These are phyloP conservation scores for Sesamia nonagrioides DNA, from an alignment of 1,140 invertebrate genomes.

Conservation along the genomic window DNA sequence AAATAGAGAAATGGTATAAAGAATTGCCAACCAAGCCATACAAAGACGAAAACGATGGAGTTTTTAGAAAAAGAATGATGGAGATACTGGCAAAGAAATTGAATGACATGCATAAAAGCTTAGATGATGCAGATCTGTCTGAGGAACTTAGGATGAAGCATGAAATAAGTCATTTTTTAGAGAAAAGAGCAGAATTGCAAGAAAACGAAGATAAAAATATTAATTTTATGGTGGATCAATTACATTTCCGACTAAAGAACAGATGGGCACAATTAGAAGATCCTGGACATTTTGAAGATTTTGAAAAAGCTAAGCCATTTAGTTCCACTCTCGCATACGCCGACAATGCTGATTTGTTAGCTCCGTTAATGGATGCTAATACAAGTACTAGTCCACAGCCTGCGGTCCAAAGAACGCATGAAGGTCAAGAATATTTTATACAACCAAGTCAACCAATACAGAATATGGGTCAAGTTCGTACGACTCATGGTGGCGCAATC, in stretches of 20 bases:
- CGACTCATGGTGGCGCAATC: not conserved
- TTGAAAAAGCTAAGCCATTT: not conserved
- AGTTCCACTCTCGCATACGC: slow-evolving; percentile 27
- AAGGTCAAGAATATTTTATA: not conserved
- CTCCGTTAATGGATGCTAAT: slow-evolving; percentile 10
- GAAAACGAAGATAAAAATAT: slow-evolving; percentile 58
- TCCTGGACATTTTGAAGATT: not conserved
- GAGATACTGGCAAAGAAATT: slow-evolving; percentile 65
- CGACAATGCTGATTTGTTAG: not conserved
- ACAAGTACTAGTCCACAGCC: not conserved
- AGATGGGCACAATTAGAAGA: not conserved
- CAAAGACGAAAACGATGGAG: slow-evolving; percentile 54
- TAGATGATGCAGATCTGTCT: slow-evolving; percentile 29
- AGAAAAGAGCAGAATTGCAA: slow-evolving; percentile 55
- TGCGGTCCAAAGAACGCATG: not conserved
- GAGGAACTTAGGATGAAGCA: slow-evolving; percentile 57
- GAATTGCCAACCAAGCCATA: slow-evolving; percentile 61
- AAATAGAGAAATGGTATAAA: slow-evolving; percentile 71
- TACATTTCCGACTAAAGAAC: slow-evolving; percentile 57
- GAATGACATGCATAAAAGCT: slow-evolving; percentile 59
- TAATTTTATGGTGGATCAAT: slow-evolving; percentile 63
- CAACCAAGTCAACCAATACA: not conserved
- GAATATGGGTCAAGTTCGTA: not conserved
- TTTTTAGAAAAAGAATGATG: slow-evolving; percentile 58
- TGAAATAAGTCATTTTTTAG: slow-evolving; percentile 62